phyloP scores from a whole-genome alignment of 2,888 invertebrate genomes.

The Pterostichus niger region DNA sequence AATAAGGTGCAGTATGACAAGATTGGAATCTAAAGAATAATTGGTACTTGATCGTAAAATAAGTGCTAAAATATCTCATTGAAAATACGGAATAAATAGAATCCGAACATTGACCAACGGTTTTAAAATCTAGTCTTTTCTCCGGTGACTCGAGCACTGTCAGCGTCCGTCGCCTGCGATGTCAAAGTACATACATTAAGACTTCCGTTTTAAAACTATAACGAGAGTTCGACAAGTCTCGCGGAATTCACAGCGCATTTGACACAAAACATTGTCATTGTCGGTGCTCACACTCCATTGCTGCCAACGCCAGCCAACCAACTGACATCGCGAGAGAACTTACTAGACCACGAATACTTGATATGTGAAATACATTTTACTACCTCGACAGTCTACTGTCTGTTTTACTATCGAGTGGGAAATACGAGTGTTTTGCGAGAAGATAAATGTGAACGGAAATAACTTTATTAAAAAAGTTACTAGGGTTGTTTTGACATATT shows the following conservation, averaged over 20 bases:
- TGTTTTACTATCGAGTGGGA: constrained; percentile 29
- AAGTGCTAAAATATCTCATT: too few species aligned
- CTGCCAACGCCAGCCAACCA: constrained; percentile 32
- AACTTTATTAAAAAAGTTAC: constrained; percentile 30
- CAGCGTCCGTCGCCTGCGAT: too few species aligned
- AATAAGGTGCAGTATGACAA: too few species aligned
- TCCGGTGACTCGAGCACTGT: too few species aligned
- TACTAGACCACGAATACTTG: constrained; percentile 16
- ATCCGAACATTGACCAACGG: too few species aligned
- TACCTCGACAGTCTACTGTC: constrained; percentile 11
- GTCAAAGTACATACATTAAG: not conserved
- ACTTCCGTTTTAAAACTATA: constrained; percentile 42
- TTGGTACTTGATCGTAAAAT: too few species aligned
- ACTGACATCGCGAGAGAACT: constrained; percentile 1
- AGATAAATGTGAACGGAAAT: constrained; percentile 21
- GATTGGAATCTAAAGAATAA: too few species aligned
- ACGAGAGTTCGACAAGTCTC: constrained; percentile 38
- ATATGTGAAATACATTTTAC: constrained; percentile 30
- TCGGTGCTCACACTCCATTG: not conserved
- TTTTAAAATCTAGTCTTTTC: too few species aligned
- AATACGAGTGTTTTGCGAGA: not conserved
- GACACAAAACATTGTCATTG: constrained; percentile 13
- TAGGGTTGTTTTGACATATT: not conserved
- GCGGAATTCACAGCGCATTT: constrained; percentile 40
- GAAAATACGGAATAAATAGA: too few species aligned